Evolutionary conservation across 2,113 vertebrate genomes (phyloP), one percentile per base, ranked within the genome.

Genomic region (Neogobius melanostomus): DNA sequence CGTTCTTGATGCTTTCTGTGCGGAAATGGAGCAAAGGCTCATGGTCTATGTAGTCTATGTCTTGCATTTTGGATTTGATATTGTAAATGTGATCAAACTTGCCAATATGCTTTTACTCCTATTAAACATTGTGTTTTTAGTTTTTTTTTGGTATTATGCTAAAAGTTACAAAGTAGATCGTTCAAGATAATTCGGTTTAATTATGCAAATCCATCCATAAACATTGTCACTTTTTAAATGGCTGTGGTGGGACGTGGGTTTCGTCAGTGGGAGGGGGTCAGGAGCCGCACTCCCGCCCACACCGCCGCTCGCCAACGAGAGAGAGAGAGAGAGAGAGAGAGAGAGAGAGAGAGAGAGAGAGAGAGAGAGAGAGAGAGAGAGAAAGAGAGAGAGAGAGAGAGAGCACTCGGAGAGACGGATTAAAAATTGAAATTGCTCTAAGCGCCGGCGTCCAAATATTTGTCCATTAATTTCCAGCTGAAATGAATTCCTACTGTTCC

Each of bases 381-480:
- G 28, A 28, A 3, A 28, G 28, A 28, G 28, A 36, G 28, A 36
- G 28, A 5, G 28, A 36, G 28, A 36, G 28, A 36, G 28, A 56
- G 68, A 47, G 76, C 57, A 75, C 62, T 73, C 74, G 71, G 9
- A 74, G 72, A 74, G 72, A 72, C 80, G 74, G 78, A 82, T 89
- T 77, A 86, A 84, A 90, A 83, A 89, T 81, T 85, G 68, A 80
- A 90, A 89, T 84, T 76, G 75, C 85, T 90, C 79, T 79, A 87
- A 89, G 85, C 85, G 46, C 70, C 85, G 79, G 71, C 85, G 83
- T 75, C 85, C 87, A 90, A 91, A 90, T 91, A 85, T 88, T 84
- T 88, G 84, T 79, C 76, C 77, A 51, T 76, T 76, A 61, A 61
- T 61, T 69, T 77, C 77, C 53, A 77, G 64, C 82, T 68, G 75